phyloP scores from a whole-genome alignment of 2,888 invertebrate genomes.

The Orgyia antiqua region DNA sequence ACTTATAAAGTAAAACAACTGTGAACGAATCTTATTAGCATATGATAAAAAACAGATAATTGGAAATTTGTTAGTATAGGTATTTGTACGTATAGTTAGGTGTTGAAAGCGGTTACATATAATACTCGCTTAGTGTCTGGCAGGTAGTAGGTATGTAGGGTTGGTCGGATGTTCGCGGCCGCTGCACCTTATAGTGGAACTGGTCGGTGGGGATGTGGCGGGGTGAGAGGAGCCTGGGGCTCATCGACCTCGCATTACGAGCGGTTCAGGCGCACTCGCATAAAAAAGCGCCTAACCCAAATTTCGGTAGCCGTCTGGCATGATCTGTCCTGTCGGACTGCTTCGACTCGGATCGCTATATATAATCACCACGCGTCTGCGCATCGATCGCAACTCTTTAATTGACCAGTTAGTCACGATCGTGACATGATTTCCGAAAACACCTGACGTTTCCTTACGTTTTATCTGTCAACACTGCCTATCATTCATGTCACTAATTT shows the following conservation, averaged over 20 bases:
- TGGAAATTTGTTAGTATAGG: too few relatives aligned
- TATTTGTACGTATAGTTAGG: too few relatives aligned
- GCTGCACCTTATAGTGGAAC: slow-evolving; percentile 72
- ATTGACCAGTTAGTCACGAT: slow-evolving; percentile 23
- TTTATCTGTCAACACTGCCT: too few relatives aligned
- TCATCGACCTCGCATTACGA: slow-evolving; percentile 63
- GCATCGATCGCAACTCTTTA: slow-evolving; percentile 20
- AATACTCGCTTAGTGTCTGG: slow-evolving; percentile 68
- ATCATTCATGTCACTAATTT: too few relatives aligned
- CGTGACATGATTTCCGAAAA: slow-evolving; percentile 23
- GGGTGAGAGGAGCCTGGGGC: slow-evolving; percentile 40
- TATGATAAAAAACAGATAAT: too few relatives aligned
- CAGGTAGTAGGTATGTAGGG: slow-evolving; percentile 75
- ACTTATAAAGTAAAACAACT: too few relatives aligned
- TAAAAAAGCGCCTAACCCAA: slow-evolving; percentile 70
- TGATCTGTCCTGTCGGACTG: slow-evolving; percentile 45
- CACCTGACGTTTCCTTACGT: too few relatives aligned
- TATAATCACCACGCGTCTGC: slow-evolving; percentile 55
- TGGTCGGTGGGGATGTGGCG: slow-evolving; percentile 47
- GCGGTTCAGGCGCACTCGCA: slow-evolving; percentile 50
- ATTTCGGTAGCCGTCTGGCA: slow-evolving; percentile 70
- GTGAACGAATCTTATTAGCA: too few relatives aligned
- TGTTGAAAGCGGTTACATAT: slow-evolving; percentile 36
- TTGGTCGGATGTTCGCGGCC: slow-evolving; percentile 56
- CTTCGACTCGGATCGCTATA: slow-evolving; percentile 36